Conservation (phyloP, 2,797 vertebrate species). For the Trematomus bernacchii region DNA sequence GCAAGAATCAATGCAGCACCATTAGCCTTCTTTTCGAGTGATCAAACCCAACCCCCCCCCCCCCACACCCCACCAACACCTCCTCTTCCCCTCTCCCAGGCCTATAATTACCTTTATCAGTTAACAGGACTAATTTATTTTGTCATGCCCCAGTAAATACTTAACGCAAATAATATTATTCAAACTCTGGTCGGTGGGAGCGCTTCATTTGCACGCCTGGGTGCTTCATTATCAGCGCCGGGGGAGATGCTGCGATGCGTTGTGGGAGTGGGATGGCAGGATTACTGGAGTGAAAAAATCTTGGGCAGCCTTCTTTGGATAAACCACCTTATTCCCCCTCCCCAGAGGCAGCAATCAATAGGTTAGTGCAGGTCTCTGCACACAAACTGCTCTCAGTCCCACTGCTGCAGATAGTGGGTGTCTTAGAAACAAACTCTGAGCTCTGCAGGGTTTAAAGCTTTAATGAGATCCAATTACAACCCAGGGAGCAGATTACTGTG, state of each 20-base stretch:
- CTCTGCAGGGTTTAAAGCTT: slow-evolving; percentile 19
- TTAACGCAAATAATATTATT: slow-evolving; percentile 81
- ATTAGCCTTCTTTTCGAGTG: slow-evolving; percentile 27
- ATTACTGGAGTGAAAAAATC: slow-evolving; percentile 74
- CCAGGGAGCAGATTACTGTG: slow-evolving; percentile 21
- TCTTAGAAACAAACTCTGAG: slow-evolving; percentile 30
- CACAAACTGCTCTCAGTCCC: slow-evolving; percentile 42
- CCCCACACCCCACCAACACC: neutral
- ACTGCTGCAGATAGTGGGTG: slow-evolving; percentile 18
- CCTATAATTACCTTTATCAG: slow-evolving; percentile 83
- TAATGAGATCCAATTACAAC: slow-evolving; percentile 13
- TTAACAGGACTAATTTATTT: slow-evolving; percentile 83
- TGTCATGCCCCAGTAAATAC: slow-evolving; percentile 80
- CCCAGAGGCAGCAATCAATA: slow-evolving; percentile 77
- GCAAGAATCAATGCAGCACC: slow-evolving; percentile 23
- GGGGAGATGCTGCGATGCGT: slow-evolving; percentile 63
- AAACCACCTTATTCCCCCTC: slow-evolving; percentile 67
- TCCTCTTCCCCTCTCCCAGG: slow-evolving; percentile 35
- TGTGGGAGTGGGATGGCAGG: slow-evolving; percentile 58
- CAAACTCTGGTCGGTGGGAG: slow-evolving; percentile 59
- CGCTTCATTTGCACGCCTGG: slow-evolving; percentile 55
- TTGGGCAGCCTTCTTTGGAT: slow-evolving; percentile 55
- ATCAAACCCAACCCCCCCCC: slow-evolving; percentile 33
- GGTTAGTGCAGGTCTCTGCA: slow-evolving; percentile 72
- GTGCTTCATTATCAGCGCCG: slow-evolving; percentile 62